These are phyloP conservation scores for Coturnix japonica DNA, from an alignment of 2,113 vertebrate species.

Conservation along the genomic window DNA sequence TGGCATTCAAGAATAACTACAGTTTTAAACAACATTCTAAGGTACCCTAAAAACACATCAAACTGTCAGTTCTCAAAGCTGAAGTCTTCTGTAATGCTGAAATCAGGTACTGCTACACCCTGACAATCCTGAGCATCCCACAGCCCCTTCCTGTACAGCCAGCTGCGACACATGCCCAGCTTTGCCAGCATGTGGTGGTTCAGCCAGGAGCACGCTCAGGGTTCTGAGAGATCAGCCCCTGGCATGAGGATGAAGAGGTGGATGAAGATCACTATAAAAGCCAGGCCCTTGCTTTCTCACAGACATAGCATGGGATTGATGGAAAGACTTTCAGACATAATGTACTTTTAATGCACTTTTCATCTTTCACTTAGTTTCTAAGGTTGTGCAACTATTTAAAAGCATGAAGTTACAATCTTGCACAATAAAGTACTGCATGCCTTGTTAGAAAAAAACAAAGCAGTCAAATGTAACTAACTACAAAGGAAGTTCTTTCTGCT, in stretches of 20 bases:
- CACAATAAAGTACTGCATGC: not conserved
- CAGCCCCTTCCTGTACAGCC: not conserved
- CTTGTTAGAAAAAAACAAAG: not conserved
- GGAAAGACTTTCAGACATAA: not conserved
- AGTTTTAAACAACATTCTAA: not conserved
- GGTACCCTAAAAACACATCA: not conserved
- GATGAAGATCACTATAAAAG: not conserved
- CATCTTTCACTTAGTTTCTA: not conserved
- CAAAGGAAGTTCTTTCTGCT: not conserved
- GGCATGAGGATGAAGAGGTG: not conserved
- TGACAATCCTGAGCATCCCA: not conserved
- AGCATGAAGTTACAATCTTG: not conserved
- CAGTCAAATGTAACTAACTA: not conserved
- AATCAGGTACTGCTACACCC: not conserved
- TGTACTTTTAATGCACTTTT: not conserved
- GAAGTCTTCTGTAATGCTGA: not conserved
- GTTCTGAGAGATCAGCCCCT: not conserved
- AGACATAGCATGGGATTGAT: not conserved
- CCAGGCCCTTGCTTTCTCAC: not conserved
- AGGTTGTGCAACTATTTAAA: not conserved
- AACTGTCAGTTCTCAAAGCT: not conserved
- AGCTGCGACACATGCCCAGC: not conserved
- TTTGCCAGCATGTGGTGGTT: not conserved
- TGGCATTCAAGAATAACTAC: not conserved
- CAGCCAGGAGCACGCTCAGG: not conserved